phyloP scores from a whole-genome alignment of 2,113 vertebrate species.

The Peucedramus taeniatus region DNA sequence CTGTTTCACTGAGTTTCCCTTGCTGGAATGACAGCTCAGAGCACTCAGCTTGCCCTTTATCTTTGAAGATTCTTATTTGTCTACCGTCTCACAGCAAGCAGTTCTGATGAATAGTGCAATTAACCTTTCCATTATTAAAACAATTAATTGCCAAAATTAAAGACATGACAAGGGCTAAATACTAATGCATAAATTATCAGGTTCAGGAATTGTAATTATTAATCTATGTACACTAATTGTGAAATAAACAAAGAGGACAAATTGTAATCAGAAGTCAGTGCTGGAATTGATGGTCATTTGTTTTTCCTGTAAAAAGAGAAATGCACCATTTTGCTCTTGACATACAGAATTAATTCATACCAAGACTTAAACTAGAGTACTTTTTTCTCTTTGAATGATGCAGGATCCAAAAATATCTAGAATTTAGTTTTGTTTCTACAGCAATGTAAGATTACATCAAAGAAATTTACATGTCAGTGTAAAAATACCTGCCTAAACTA shows the following conservation, averaged over 20 bases:
- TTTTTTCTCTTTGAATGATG: not conserved
- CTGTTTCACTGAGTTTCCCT: not conserved
- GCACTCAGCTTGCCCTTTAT: constrained; percentile 61
- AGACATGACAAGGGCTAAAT: constrained; percentile 70
- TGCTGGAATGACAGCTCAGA: constrained; percentile 50
- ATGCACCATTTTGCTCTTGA: not conserved
- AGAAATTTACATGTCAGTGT: not conserved
- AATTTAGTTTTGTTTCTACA: not conserved
- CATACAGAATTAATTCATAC: not conserved
- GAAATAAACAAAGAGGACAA: constrained; percentile 65
- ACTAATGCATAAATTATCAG: constrained; percentile 77
- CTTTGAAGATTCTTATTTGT: constrained; percentile 66
- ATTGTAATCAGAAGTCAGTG: constrained; percentile 42
- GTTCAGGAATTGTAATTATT: constrained; percentile 73
- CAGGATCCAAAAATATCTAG: not conserved
- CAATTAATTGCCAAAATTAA: constrained; percentile 77
- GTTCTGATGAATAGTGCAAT: constrained; percentile 75
- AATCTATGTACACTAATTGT: constrained; percentile 65
- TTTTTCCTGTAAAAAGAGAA: constrained; percentile 13
- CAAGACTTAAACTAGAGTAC: not conserved
- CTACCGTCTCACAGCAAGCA: constrained; percentile 60
- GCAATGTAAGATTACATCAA: not conserved
- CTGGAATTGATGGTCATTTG: constrained; percentile 32
- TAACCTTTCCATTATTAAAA: constrained; percentile 76
- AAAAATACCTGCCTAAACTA: not conserved